These are phyloP conservation scores for Drosophila azteca DNA, from an alignment of 1,140 invertebrate genomes.

Conservation along the genomic window DNA sequence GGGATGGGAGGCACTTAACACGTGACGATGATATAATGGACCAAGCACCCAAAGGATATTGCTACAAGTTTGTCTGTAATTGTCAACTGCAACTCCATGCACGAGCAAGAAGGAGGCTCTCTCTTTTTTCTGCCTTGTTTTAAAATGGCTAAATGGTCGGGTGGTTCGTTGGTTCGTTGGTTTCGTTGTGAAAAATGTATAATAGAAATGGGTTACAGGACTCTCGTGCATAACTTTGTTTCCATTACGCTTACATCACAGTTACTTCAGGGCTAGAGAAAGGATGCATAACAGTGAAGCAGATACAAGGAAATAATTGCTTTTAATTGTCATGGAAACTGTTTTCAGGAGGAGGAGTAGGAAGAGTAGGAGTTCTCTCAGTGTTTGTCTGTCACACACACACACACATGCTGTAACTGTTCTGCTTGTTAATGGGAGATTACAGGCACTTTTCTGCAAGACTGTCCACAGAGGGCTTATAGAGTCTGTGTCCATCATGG, in stretches of 20 bases:
- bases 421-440: constrained; percentile 24
- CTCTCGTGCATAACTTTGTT: constrained; percentile 24
- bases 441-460: constrained; percentile 1
- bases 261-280: constrained; percentile 10
- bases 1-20: constrained; percentile 71
- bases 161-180: too few species aligned
- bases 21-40: constrained; percentile 43
- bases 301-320: constrained; percentile 47
- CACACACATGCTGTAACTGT: not conserved
- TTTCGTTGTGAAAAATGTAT: constrained; percentile 5
- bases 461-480: not conserved
- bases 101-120: not conserved
- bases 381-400: constrained; percentile 28
- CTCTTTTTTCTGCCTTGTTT: not conserved
- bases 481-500: not conserved
- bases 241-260: constrained; percentile 12
- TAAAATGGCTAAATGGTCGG: not conserved
- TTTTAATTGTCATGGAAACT: constrained; percentile 62
- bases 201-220: constrained; percentile 39
- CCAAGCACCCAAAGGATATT: constrained; percentile 42
- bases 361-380: not conserved
- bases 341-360: constrained; percentile 12
- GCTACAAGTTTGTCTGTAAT: constrained; percentile 56
- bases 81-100: constrained; percentile 33
- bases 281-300: constrained; percentile 3